These are phyloP conservation scores for Fukomys damarensis DNA, from an alignment of 2,113 vertebrate genomes.

Conservation along the genomic window DNA sequence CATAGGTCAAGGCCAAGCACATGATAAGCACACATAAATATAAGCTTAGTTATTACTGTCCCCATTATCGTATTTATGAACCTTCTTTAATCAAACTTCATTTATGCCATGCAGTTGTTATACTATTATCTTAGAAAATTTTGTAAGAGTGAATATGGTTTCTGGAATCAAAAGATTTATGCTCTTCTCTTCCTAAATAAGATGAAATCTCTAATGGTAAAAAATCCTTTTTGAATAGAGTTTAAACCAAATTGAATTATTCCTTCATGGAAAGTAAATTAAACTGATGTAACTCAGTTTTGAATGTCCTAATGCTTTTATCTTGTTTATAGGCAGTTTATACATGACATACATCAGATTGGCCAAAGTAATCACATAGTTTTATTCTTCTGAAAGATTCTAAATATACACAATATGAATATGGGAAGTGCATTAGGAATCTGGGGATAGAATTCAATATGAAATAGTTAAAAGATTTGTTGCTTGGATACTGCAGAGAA, in stretches of 20 bases:
- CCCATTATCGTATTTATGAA: neutral
- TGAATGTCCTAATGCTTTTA: conserved; percentile 63
- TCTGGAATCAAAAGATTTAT: neutral
- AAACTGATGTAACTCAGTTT: conserved; percentile 21
- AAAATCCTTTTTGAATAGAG: conserved; percentile 29
- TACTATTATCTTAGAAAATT: neutral
- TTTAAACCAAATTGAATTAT: conserved; percentile 55
- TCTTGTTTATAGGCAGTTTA: conserved; percentile 61
- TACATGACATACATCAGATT: conserved; percentile 25
- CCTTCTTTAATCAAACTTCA: neutral
- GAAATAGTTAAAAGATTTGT: conserved; percentile 78
- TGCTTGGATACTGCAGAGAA: conserved; percentile 81
- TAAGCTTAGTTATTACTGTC: neutral
- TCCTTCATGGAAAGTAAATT: conserved; percentile 20
- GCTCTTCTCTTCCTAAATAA: conserved; percentile 41
- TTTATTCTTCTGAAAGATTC: conserved; percentile 40
- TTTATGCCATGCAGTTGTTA: neutral
- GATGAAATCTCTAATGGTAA: conserved; percentile 53
- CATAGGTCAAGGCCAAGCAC: neutral
- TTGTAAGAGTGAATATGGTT: neutral
- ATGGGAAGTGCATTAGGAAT: conserved; percentile 69
- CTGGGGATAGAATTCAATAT: conserved; percentile 75
- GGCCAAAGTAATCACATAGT: neutral
- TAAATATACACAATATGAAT: conserved; percentile 55
- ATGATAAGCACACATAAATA: neutral